phyloP scores from a whole-genome alignment of 2,888 invertebrate genomes.

The Agonopterix alstromeriana region DNA sequence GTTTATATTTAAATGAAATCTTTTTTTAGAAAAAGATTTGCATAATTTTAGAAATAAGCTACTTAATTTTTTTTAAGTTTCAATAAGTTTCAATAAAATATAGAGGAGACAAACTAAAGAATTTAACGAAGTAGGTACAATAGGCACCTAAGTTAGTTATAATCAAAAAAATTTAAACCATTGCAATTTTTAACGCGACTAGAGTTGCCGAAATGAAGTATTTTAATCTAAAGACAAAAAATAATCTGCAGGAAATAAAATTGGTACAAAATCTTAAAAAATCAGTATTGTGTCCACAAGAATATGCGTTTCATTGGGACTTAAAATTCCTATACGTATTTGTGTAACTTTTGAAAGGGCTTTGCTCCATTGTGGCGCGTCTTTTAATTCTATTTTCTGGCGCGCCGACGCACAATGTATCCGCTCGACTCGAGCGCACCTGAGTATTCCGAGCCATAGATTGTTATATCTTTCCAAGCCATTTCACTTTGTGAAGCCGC shows the following conservation, averaged over 20 bases:
- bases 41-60: no score
- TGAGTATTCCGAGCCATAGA: constrained; percentile 20
- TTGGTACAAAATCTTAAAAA: not conserved
- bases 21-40: no score
- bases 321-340: constrained; percentile 54
- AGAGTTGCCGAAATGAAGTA: not conserved
- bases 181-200: no score
- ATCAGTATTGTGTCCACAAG: not conserved
- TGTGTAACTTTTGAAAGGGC: constrained; percentile 51
- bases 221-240: not conserved
- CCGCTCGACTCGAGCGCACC: constrained; percentile 19
- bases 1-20: not conserved
- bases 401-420: constrained; percentile 20
- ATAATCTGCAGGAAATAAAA: not conserved
- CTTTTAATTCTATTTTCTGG: constrained; percentile 61
- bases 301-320: constrained; percentile 18
- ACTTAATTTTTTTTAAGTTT: no score
- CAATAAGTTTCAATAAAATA: no score
- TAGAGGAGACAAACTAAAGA: no score
- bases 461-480: constrained; percentile 7
- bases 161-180: no score
- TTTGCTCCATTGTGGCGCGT: constrained; percentile 56
- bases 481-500: constrained; percentile 16
- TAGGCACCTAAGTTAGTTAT: no score
- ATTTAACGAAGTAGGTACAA: no score